Evolutionary conservation across 2,888 invertebrate species (phyloP).

Genomic region (Caenorhabditis wallacei): DNA sequence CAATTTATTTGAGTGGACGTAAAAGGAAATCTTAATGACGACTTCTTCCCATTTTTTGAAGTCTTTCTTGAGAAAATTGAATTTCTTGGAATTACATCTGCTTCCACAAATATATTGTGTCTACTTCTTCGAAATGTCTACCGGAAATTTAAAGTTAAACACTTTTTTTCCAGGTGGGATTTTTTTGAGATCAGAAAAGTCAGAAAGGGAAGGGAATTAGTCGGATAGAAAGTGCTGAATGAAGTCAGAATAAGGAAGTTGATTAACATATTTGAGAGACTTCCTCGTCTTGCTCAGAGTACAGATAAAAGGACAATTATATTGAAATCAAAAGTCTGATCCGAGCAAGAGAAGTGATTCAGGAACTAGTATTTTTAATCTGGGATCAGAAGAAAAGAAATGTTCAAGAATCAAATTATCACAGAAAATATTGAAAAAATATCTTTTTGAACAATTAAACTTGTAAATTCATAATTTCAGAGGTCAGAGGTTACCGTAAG

Average conservation of each 20-base stretch:
- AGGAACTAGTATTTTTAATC: too few species aligned
- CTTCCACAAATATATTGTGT: conserved; percentile 9
- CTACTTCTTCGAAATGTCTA: background rate
- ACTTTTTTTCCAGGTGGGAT: conserved; percentile 6
- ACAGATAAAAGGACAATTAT: background rate
- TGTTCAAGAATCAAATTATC: too few species aligned
- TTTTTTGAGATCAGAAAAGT: conserved; percentile 15
- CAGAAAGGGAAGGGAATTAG: background rate
- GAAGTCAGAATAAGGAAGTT: conserved; percentile 19
- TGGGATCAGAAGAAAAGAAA: too few species aligned
- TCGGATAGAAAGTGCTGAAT: conserved; percentile 5
- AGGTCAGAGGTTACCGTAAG: too few species aligned
- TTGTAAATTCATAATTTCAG: too few species aligned
- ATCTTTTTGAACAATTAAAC: too few species aligned
- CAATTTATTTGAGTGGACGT: conserved; percentile 16
- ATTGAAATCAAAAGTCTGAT: background rate
- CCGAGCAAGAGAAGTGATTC: background rate
- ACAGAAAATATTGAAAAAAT: too few species aligned
- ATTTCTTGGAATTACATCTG: conserved; percentile 17
- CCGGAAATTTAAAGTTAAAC: background rate
- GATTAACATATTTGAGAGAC: background rate
- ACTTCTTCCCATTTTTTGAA: conserved; percentile 8
- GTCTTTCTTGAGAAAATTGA: conserved; percentile 10
- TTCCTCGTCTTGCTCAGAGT: conserved; percentile 11
- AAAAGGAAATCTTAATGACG: background rate